Evolutionary conservation across 2,888 invertebrate genomes (phyloP).

Genomic region (Macaria notata): DNA sequence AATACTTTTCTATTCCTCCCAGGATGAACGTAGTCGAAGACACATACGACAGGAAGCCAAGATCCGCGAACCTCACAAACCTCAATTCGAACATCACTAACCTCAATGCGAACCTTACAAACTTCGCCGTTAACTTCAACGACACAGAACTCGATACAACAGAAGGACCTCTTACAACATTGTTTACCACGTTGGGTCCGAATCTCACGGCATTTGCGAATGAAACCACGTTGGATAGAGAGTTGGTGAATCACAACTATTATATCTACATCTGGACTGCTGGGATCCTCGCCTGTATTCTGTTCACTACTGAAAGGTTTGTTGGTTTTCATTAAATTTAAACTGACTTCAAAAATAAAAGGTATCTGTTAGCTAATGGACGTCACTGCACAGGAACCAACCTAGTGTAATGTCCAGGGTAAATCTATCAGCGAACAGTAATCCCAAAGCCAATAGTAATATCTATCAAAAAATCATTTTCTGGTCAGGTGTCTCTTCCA

Average conservation of each 20-base stretch:
- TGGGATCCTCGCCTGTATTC: conserved; percentile 81
- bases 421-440: too few relatives aligned
- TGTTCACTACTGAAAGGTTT: conserved; percentile 82
- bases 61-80: neutral
- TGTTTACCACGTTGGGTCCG: conserved; percentile 30
- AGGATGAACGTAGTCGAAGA: conserved; percentile 73
- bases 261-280: conserved; percentile 83
- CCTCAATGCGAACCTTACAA: conserved; percentile 6
- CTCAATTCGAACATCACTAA: neutral
- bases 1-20: conserved; percentile 27
- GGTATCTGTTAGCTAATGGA: too few relatives aligned
- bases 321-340: conserved; percentile 11
- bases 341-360: neutral
- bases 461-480: too few relatives aligned
- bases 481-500: too few relatives aligned
- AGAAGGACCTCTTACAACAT: conserved; percentile 1
- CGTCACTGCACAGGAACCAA: too few relatives aligned
- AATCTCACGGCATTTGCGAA: conserved; percentile 55
- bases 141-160: conserved; percentile 24
- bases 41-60: conserved; percentile 19
- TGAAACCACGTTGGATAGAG: conserved; percentile 39
- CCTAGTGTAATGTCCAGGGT: too few relatives aligned
- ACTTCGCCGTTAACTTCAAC: conserved; percentile 25
- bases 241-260: conserved; percentile 50
- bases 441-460: too few relatives aligned